Conservation (phyloP, 92 coral and sea anemone genomes). For the Pocillopora grandis region DNA sequence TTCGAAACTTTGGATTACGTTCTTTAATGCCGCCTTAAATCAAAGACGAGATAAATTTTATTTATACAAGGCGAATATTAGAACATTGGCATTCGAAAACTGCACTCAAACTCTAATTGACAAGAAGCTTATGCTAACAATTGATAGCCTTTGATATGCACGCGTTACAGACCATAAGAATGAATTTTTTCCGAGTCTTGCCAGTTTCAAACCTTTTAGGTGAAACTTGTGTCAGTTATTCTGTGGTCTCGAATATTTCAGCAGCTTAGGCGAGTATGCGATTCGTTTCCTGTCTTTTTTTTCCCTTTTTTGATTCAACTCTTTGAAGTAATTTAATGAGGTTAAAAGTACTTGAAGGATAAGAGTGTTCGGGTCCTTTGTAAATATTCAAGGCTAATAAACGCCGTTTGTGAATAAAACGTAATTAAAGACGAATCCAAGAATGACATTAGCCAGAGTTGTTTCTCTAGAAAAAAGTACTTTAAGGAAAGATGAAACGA, state of each 20-base stretch:
- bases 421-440: too few species aligned
- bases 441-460: too few species aligned
- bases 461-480: too few species aligned
- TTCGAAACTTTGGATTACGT: neutral
- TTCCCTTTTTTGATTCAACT: neutral
- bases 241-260: neutral
- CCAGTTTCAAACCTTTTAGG: neutral
- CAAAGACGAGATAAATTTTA: neutral
- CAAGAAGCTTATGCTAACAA: neutral
- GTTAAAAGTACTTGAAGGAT: neutral
- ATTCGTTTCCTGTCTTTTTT: too few species aligned
- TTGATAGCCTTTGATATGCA: neutral
- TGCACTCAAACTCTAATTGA: neutral
- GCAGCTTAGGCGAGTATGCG: neutral
- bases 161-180: too few species aligned
- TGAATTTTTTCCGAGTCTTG: neutral
- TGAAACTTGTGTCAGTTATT: neutral
- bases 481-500: too few species aligned
- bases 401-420: neutral
- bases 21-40: neutral
- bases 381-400: neutral
- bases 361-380: neutral
- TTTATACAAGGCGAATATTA: neutral
- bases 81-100: neutral
- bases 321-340: conserved; percentile 6